A percentile compares a stretch with the other conserved stretches of the same genome.
Conservation (phyloP, 2,113 vertebrate species). For the Amazona vittata region DNA sequence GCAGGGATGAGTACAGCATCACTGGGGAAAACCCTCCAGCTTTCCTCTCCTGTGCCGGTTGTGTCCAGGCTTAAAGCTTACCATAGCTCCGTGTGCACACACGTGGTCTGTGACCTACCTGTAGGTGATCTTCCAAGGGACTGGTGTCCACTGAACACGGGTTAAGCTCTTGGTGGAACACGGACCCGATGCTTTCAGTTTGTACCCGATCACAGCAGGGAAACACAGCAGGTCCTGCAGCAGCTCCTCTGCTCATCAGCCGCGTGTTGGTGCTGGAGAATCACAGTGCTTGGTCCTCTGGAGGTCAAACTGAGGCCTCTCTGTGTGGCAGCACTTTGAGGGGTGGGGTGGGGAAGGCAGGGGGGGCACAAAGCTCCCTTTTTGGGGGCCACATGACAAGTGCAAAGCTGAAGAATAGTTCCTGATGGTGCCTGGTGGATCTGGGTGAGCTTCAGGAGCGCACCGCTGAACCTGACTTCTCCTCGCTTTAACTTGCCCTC, state of each 20-base stretch:
- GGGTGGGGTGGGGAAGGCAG: not conserved
- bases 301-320: not conserved
- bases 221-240: not conserved
- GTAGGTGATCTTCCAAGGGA: fast-evolving
- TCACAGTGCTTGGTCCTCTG: not conserved
- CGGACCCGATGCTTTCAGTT: fast-evolving
- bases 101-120: no score
- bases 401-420: not conserved
- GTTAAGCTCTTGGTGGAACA: not conserved
- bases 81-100: fast-evolving
- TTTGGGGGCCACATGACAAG: not conserved
- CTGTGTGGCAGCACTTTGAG: not conserved
- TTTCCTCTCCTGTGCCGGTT: not conserved
- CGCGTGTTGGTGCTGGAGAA: not conserved
- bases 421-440: not conserved
- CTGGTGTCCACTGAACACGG: fast-evolving
- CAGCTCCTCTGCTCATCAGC: not conserved
- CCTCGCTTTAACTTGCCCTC: not conserved
- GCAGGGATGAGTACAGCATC: not conserved
- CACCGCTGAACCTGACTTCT: not conserved
- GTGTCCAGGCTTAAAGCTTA: not conserved
- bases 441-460: not conserved
- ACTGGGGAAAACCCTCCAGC: not conserved
- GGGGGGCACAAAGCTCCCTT: not conserved
- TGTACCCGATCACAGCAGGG: fast-evolving